These are phyloP conservation scores for Leptopilina drosophilae DNA, from an alignment of 2,888 invertebrate species.

Conservation along the genomic window DNA sequence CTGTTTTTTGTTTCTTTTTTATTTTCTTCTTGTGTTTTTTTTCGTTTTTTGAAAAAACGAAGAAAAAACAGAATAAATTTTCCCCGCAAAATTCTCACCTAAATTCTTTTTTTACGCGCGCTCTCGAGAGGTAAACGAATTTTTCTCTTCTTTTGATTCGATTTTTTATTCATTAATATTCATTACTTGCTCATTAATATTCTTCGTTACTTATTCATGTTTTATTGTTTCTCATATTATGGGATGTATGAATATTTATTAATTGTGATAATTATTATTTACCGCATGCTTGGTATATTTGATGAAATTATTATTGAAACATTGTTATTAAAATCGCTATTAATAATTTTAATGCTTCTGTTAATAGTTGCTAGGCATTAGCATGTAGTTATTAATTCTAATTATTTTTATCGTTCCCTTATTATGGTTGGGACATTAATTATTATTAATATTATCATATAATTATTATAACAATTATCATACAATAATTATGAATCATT, in stretches of 20 bases:
- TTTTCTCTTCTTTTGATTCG: not conserved
- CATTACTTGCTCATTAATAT: constrained; percentile 2
- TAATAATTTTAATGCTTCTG: too few species aligned
- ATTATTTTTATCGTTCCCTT: too few species aligned
- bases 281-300: too few species aligned
- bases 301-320: too few species aligned
- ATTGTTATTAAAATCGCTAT: too few species aligned
- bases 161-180: constrained; percentile 1
- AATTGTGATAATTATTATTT: too few species aligned
- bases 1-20: not conserved
- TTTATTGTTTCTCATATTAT: not conserved
- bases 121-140: not conserved
- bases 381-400: too few species aligned
- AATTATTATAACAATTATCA: too few species aligned
- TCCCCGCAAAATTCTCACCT: not conserved
- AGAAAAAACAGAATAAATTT: not conserved
- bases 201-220: not conserved
- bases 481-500: too few species aligned
- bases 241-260: not conserved
- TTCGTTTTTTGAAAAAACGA: not conserved
- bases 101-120: not conserved
- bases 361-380: too few species aligned
- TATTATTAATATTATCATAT: too few species aligned
- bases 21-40: not conserved
- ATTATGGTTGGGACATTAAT: too few species aligned